phyloP scores from a whole-genome alignment of 2,888 invertebrate species.

The Agriopis marginaria region DNA sequence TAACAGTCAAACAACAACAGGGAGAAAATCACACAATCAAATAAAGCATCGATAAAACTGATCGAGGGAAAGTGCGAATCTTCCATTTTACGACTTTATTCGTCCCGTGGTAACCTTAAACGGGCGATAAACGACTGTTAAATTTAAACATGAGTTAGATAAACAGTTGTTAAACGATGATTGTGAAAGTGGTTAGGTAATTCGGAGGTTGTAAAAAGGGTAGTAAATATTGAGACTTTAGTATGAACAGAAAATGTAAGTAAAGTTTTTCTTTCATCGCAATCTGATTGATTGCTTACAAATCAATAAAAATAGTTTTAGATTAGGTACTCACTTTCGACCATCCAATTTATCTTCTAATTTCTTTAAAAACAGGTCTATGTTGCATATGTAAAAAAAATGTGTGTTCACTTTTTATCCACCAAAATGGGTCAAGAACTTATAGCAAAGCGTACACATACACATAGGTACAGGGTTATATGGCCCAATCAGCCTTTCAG shows the following conservation, averaged over 20 bases:
- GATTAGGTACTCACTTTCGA: too few relatives aligned
- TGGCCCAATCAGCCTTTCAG: too few relatives aligned
- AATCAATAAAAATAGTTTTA: too few relatives aligned
- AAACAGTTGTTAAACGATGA: conserved; percentile 31
- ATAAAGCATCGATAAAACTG: conserved; percentile 38
- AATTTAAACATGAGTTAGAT: conserved; percentile 32
- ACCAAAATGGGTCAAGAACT: too few relatives aligned
- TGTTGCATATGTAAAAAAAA: too few relatives aligned
- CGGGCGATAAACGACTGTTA: conserved; percentile 33
- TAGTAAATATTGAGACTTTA: background rate
- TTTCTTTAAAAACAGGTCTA: too few relatives aligned
- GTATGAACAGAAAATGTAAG: background rate
- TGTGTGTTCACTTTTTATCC: too few relatives aligned
- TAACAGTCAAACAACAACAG: conserved; percentile 14
- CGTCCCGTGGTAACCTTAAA: conserved; percentile 32
- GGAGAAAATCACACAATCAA: conserved; percentile 37
- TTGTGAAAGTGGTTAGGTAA: conserved; percentile 24
- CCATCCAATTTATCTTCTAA: too few relatives aligned
- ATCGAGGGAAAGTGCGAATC: conserved; percentile 36
- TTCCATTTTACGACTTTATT: conserved; percentile 37
- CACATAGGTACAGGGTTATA: too few relatives aligned
- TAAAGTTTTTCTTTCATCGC: background rate
- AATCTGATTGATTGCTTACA: too few relatives aligned
- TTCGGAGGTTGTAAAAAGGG: conserved; percentile 12
- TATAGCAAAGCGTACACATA: too few relatives aligned